Conservation (phyloP, 2,113 vertebrate species). For the Saccopteryx bilineata region DNA sequence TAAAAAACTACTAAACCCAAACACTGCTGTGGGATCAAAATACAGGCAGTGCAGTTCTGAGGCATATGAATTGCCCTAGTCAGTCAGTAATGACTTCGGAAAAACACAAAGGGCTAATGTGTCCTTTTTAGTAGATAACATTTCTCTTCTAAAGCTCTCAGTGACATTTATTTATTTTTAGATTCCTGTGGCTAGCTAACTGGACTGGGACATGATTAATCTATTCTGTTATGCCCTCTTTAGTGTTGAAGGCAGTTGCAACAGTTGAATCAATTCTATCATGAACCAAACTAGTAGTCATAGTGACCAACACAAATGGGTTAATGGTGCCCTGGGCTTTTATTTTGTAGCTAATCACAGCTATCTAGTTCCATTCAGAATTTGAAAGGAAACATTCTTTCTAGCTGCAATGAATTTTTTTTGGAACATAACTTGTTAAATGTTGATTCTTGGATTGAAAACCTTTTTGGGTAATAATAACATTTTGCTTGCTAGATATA, state of each 20-base stretch:
- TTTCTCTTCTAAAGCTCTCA: constrained; percentile 63
- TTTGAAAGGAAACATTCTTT: not conserved
- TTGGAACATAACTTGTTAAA: not conserved
- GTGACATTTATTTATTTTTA: constrained; percentile 75
- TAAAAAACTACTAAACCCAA: constrained; percentile 17
- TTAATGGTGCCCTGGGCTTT: not conserved
- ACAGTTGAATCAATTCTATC: constrained; percentile 28
- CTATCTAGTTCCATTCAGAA: constrained; percentile 42
- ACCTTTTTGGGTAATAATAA: not conserved
- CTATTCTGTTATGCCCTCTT: constrained; percentile 50
- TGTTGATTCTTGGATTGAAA: not conserved
- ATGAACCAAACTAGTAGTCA: constrained; percentile 9
- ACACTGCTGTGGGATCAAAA: constrained; percentile 34
- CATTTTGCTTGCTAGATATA: not conserved
- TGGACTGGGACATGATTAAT: constrained; percentile 23
- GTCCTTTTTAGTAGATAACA: constrained; percentile 50
- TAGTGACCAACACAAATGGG: not conserved
- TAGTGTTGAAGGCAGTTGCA: constrained; percentile 15
- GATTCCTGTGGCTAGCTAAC: constrained; percentile 55
- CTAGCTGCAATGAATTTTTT: not conserved
- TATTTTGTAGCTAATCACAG: constrained; percentile 4
- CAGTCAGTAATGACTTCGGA: constrained; percentile 60
- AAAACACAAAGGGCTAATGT: constrained; percentile 67
- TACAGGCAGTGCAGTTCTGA: not conserved
- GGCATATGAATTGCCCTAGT: not conserved